Percentiles rank a stretch among this genome's conserved stretches.
These are phyloP conservation scores for Felis chaus DNA, from an alignment of 2,113 vertebrate genomes.

Conservation along the genomic window DNA sequence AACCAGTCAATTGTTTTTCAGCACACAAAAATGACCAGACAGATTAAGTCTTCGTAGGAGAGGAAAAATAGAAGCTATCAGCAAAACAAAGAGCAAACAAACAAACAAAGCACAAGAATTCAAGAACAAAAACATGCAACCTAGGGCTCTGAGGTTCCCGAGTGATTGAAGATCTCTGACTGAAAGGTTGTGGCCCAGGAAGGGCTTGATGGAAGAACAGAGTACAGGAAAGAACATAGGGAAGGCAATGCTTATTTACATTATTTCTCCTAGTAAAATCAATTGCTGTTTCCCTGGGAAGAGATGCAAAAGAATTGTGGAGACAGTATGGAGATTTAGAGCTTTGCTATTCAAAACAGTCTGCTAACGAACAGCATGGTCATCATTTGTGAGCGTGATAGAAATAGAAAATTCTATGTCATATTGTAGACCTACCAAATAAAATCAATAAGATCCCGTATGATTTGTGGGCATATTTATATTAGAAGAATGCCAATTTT, in stretches of 20 bases:
- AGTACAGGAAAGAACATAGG: neutral
- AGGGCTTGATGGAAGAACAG: neutral
- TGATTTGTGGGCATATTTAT: neutral
- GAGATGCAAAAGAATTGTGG: neutral
- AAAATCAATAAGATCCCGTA: neutral
- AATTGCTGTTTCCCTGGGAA: neutral
- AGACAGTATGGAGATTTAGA: neutral
- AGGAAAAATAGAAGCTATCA: neutral
- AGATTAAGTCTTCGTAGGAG: neutral
- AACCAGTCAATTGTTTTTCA: neutral
- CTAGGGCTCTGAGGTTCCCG: neutral
- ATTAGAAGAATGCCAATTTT: neutral
- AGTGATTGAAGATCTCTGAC: neutral
- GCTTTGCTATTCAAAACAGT: neutral
- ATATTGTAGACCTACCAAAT: neutral
- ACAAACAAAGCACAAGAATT: neutral
- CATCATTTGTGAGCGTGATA: neutral
- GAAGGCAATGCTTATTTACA: neutral
- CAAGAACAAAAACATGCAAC: neutral
- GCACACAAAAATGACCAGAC: neutral
- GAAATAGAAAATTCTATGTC: neutral
- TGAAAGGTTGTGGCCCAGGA: neutral
- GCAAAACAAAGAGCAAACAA: neutral
- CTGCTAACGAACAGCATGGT: neutral
- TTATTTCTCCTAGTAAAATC: neutral